Evolutionary conservation across 2,888 invertebrate genomes (phyloP), one percentile per base, ranked within the genome.

Genomic region (Hofmannophila pseudospretella): DNA sequence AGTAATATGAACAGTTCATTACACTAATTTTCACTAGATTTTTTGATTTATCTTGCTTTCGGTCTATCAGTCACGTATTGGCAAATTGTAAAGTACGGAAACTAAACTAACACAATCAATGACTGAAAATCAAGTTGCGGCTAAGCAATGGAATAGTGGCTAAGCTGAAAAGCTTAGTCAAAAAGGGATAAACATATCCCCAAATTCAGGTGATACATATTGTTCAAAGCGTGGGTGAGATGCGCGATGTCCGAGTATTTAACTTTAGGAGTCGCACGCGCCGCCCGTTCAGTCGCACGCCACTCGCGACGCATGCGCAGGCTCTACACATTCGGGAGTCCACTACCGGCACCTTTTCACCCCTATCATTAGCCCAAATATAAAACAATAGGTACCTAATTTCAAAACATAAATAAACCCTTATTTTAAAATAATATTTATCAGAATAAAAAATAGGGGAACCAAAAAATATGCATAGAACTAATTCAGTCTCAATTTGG

Each of bases 171-270:
- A n/a, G n/a, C n/a, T 23, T n/a, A 23, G 20, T 32, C 12, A 11
- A 10, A 12, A 12, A n/a, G 11, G 34, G 27, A 19, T 26, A 37
- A 32, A 32, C 26, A 27, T 8, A 19, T 67, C 57, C 59, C 57
- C 51, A 63, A 71, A 63, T 52, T 63, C 54, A 43, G 55, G 45
- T 51, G 52, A 62, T 59, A 58, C 49, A 57, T 67, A 60, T 59
- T 46, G 40, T 38, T 1, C 8, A n/a, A 56, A 57, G 68, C 60
- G 66, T 58, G 58, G 63, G 68, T 70, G 68, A 68, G 67, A 67
- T 65, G 70, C 72, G 62, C 68, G 70, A 70, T 68, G 77, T 67
- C 68, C 67, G 69, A 75, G 79, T 79, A 81, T 85, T 78, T 85
- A 82, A 81, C 81, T 81, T 77, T 71, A 72, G 67, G 69, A 56